Percentiles rank a stretch among this genome's conserved stretches.
These are phyloP conservation scores for Chaitophorus viminalis DNA, from an alignment of 2,888 invertebrate genomes.

Conservation along the genomic window DNA sequence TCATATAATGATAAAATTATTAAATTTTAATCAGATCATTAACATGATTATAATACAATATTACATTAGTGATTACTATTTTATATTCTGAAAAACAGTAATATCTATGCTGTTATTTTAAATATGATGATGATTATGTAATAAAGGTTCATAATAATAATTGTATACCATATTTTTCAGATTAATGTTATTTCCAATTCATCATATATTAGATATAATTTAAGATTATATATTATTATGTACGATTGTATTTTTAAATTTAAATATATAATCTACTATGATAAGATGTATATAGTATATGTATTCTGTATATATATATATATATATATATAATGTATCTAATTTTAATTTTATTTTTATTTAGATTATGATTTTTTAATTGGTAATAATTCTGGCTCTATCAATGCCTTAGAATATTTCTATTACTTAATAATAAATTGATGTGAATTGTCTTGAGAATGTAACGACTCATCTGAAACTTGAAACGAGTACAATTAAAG, in stretches of 20 bases:
- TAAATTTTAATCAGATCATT: not conserved
- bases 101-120: not conserved
- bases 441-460: not conserved
- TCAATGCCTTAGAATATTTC: not conserved
- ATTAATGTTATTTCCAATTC: not conserved
- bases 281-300: not conserved
- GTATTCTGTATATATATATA: too few relatives aligned
- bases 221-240: not conserved
- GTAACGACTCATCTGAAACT: not conserved
- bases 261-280: not conserved
- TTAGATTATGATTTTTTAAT: not conserved
- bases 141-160: not conserved
- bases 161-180: not conserved
- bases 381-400: not conserved
- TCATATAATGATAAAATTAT: not conserved
- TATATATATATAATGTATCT: too few relatives aligned
- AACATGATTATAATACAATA: not conserved
- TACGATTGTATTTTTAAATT: not conserved
- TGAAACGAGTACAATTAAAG: not conserved
- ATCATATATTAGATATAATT: not conserved
- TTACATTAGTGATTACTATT: not conserved
- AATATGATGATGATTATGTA: not conserved
- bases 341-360: not conserved
- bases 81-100: not conserved
- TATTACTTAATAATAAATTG: not conserved